These are phyloP conservation scores for Mesembrinibis cayennensis DNA, from an alignment of 2,113 vertebrate species.

Conservation along the genomic window DNA sequence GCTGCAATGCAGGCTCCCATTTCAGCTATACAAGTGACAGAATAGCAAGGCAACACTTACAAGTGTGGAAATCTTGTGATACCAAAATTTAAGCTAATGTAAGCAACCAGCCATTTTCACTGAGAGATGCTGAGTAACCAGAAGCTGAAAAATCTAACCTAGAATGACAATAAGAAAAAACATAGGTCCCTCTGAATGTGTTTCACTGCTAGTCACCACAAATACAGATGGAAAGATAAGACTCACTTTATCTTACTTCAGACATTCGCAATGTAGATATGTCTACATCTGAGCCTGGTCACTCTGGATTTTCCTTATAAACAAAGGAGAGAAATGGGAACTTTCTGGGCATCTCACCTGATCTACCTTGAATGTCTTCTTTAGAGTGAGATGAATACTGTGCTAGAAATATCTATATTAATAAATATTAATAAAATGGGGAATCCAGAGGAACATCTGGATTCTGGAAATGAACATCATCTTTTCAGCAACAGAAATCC, in stretches of 20 bases:
- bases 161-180: background rate
- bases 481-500: background rate
- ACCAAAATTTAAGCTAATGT: background rate
- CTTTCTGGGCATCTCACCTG: background rate
- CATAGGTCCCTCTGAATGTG: accelerated
- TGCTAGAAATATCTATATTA: background rate
- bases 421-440: background rate
- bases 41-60: no score
- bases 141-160: background rate
- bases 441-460: background rate
- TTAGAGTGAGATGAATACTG: background rate
- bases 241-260: background rate
- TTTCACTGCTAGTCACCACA: background rate
- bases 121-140: background rate
- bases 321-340: background rate
- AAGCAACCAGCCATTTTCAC: background rate
- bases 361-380: background rate
- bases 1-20: background rate
- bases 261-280: background rate
- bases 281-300: background rate
- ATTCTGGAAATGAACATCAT: background rate
- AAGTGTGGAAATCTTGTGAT: background rate
- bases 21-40: background rate
- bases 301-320: background rate
- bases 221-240: background rate